Evolutionary conservation across 2,888 invertebrate genomes (phyloP), one percentile per base, ranked within the genome.

Genomic region (Tipula helvola): DNA sequence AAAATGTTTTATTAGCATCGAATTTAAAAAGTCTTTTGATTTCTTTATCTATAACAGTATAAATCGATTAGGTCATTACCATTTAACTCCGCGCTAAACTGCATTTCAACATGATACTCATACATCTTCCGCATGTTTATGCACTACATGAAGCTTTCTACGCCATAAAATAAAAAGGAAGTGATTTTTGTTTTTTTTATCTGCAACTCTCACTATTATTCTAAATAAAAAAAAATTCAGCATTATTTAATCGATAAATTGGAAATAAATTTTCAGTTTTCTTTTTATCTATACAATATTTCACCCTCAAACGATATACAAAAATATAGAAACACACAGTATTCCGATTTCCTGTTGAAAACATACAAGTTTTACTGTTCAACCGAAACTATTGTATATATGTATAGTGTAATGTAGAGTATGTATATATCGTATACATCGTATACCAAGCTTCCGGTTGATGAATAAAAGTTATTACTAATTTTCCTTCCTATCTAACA

Each of bases 401-500:
- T 16, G 16, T 52, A 57, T 71, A 71, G 28, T 28, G 2, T 28
- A 28, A 28, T 28, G 28, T 71, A 71, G 28, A 28, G 10, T 71
- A 71, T 39, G 28, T 39, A 39, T 39, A 10, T 39, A 39, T n/a
- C n/a, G n/a, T n/a, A n/a, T n/a, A n/a, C n/a, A n/a, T n/a, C n/a
- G 10, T 71, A 71, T 71, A 71, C 28, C 71, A 18, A 12, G 71
- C 71, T 71, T 71, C 71, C 71, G 71, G 71, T 71, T 71, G 71
- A 71, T 71, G 71, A 71, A 71, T 71, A 71, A 71, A 71, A 71
- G 71, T 71, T 71, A 71, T 71, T 71, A 71, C 71, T 71, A 71
- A 71, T 71, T 71, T 71, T 71, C 71, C 71, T 71, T 71, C 71
- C 71, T 71, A 8, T 71, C 28, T 28, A 28, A 28, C 28, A 71